Evolutionary conservation across 1,140 invertebrate species (phyloP), one percentile per base, ranked within the genome.

Genomic region (Calycopis cecrops): DNA sequence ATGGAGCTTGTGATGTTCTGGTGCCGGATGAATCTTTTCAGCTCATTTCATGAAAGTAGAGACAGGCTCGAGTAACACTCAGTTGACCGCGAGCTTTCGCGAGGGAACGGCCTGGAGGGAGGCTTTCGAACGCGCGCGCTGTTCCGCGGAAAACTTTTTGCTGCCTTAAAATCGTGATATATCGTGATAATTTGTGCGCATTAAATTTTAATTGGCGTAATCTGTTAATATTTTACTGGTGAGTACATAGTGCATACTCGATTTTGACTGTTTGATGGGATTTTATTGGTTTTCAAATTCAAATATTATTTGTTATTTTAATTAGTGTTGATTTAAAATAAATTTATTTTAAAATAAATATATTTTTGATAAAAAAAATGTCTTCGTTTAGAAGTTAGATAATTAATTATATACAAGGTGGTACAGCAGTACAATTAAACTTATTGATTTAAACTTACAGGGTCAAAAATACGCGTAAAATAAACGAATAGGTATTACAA

Each of bases 21-120:
- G 35, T 57, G 37, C 47, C 69, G 50, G 18, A 37, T 16, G 16
- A 47, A 44, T 51, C 57, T 71, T 75, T 83, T 79, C 72, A 83
- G 77, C 84, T 84, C 77, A 81, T 84, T 86, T 84, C 77, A 76
- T 82, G 79, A 79, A 82, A 84, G 77, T 66, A 69, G 66, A 76
- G 77, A 77, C 73, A 79, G 68, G 61, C 63, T 63, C 59, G 65
- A 65, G 69, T 66, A 73, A 70, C 56, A 68, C 59, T 83, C 78
- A 86, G 83, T 86, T 79, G 72, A 73, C 83, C 79, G 80, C 80
- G 80, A 76, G 63, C 63, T 67, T 73, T 81, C 80, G 83, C 80
- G 80, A 61, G 72, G 60, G 61, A 49, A 21, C 60, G 57, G 71
- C 71, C 8, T 67, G 40, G 17, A n/a, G 58, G 64, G 64, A 44